Conservation (phyloP, 2,113 vertebrate genomes). For the Calidris pygmaea region DNA sequence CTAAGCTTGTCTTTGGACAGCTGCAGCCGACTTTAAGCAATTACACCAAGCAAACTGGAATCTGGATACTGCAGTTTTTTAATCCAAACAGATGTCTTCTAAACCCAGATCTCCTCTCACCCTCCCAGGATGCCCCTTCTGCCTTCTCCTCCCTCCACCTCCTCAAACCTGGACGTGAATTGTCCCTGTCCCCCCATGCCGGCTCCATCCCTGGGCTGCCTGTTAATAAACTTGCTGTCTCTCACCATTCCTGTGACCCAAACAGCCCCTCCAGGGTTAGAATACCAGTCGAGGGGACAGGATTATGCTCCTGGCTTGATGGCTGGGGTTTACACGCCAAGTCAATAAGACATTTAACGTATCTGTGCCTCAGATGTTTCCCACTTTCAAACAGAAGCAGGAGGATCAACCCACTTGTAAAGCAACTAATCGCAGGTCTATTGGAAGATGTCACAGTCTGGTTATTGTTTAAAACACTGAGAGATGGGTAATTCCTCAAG, state of each 20-base stretch:
- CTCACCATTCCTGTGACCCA: background rate
- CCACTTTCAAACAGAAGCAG: background rate
- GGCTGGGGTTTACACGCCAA: background rate
- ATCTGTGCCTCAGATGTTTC: background rate
- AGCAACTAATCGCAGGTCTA: background rate
- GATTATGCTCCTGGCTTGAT: background rate
- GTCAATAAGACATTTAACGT: background rate
- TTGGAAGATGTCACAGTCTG: background rate
- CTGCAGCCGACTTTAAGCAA: slow-evolving; percentile 50
- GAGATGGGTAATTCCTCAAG: background rate
- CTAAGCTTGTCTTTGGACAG: slow-evolving; percentile 66
- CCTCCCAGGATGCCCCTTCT: background rate
- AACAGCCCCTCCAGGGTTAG: background rate
- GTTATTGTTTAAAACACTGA: background rate
- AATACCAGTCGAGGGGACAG: background rate
- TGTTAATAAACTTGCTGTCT: background rate
- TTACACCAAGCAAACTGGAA: slow-evolving; percentile 55
- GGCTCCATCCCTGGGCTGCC: background rate
- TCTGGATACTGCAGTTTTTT: slow-evolving; percentile 25
- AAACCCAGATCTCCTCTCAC: background rate
- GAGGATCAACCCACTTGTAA: background rate
- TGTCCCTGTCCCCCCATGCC: background rate
- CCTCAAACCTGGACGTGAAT: background rate
- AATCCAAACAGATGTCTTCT: slow-evolving; percentile 50
- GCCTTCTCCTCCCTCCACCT: slow-evolving; percentile 6